Evolutionary conservation across 2,888 invertebrate species (phyloP).

Genomic region (Agrochola lychnidis): DNA sequence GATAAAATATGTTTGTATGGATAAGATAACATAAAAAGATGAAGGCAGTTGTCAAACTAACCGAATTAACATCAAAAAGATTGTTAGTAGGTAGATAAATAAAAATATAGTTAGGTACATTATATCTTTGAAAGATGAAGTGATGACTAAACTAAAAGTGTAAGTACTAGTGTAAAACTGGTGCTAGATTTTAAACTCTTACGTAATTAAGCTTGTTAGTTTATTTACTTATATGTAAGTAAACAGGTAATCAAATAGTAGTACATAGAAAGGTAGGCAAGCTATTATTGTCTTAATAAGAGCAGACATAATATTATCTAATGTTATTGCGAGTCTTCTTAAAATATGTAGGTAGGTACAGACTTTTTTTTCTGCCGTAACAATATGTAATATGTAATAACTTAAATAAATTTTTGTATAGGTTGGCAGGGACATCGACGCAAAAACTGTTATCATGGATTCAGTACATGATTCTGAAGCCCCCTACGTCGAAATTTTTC

Average conservation of each 20-base stretch:
- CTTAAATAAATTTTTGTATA: too few relatives aligned
- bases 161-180: background rate
- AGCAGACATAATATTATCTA: background rate
- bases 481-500: too few relatives aligned
- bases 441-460: too few relatives aligned
- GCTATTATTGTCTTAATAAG: background rate
- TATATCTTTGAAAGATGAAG: background rate
- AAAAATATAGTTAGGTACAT: background rate
- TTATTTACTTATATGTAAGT: too few relatives aligned
- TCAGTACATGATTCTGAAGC: too few relatives aligned
- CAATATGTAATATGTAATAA: too few relatives aligned
- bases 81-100: background rate
- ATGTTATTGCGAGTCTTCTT: slow-evolving; percentile 5
- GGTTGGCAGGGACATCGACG: too few relatives aligned
- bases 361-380: too few relatives aligned
- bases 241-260: background rate
- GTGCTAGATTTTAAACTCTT: too few relatives aligned
- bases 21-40: slow-evolving; percentile 10
- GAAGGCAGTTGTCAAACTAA: background rate
- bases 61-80: background rate
- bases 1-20: too few relatives aligned
- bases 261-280: background rate
- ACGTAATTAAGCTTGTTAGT: too few relatives aligned
- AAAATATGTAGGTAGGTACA: background rate
- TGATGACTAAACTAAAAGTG: background rate